Evolutionary conservation across 2,797 vertebrate species (phyloP), one percentile per base, ranked within the genome.

Genomic region (Rhinichthys osculus): DNA sequence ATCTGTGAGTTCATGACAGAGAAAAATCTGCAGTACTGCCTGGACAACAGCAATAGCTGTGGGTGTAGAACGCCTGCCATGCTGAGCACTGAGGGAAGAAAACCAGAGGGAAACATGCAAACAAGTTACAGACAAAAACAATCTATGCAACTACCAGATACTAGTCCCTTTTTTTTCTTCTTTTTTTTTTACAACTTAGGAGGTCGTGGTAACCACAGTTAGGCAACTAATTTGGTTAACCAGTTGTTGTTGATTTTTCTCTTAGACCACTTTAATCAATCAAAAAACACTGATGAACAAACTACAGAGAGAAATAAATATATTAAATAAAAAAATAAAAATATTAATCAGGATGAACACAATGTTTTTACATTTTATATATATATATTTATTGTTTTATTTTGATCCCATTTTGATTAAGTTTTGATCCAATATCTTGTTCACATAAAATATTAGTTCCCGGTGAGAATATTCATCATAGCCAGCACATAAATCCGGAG

Each of bases 41-140:
- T 92, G 84, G 92, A 87, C n/a, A 74, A 86, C n/a, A 74, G 78
- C 71, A 79, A 21, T 50, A 84, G 42, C 71, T 81, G 88, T 19
- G 88, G 83, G 76, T 67, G 74, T 21, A 94, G 62, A 3, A 70
- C 7, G 1, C 90, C 83, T 74, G 93, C 91, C 94, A 95, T 95
- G 57, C 71, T 92, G 78, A n/a, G 11, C 2, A 44, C 54, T 79
- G 59, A 21, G 47, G 77, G n/a, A 21, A 19, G 40, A 35, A 64
- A 79, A 50, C 27, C 54, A 47, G 57, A 30, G 78, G 76, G 14
- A 35, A 47, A 71, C 11, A 19, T 44, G 35, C 59, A 73, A 40
- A 83, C 40, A 83, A 3, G 73, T 84, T 69, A 50, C 30, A 27
- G 81, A 14, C 6, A 44, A 30, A 82, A 62, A 19, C 13, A 1